These are phyloP conservation scores for Epinephelus lanceolatus DNA, from an alignment of 2,113 vertebrate species.

Conservation along the genomic window DNA sequence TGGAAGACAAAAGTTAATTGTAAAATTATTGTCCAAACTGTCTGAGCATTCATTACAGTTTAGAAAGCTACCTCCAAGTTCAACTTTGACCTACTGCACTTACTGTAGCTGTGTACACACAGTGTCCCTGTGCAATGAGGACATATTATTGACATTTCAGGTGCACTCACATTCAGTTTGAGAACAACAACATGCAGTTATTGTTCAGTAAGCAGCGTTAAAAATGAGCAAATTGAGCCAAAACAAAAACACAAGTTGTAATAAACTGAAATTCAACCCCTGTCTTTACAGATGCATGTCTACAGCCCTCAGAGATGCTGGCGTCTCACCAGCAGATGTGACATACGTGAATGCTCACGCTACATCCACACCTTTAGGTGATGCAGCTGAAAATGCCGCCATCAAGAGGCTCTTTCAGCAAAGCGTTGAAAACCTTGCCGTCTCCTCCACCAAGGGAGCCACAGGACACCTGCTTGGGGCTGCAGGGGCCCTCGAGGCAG, in stretches of 20 bases:
- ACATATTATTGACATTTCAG: too few relatives aligned
- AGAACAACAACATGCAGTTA: too few relatives aligned
- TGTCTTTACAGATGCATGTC: conserved; percentile 90
- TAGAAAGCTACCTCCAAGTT: not conserved
- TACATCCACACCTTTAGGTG: conserved; percentile 95
- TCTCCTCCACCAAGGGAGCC: conserved; percentile 97
- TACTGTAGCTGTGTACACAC: too few relatives aligned
- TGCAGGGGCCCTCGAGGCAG: conserved; percentile 92
- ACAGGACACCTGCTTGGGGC: conserved; percentile 96
- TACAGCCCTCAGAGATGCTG: conserved; percentile 90
- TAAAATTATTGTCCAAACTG: too few relatives aligned
- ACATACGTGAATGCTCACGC: conserved; percentile 96
- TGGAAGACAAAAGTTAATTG: too few relatives aligned
- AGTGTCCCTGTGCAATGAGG: too few relatives aligned
- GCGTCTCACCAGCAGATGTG: conserved; percentile 86
- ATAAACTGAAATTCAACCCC: not conserved
- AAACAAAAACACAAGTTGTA: too few relatives aligned
- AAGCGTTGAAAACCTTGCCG: conserved; percentile 81
- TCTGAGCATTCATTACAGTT: too few relatives aligned
- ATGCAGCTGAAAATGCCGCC: conserved; percentile 94
- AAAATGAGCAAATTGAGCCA: too few relatives aligned
- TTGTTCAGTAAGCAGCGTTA: too few relatives aligned
- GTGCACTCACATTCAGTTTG: too few relatives aligned
- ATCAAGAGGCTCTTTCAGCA: conserved; percentile 92
- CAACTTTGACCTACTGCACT: not conserved